Base-by-base conservation (phyloP, 2,797 vertebrate genomes). In the Pogonophryne albipinna region DNA sequence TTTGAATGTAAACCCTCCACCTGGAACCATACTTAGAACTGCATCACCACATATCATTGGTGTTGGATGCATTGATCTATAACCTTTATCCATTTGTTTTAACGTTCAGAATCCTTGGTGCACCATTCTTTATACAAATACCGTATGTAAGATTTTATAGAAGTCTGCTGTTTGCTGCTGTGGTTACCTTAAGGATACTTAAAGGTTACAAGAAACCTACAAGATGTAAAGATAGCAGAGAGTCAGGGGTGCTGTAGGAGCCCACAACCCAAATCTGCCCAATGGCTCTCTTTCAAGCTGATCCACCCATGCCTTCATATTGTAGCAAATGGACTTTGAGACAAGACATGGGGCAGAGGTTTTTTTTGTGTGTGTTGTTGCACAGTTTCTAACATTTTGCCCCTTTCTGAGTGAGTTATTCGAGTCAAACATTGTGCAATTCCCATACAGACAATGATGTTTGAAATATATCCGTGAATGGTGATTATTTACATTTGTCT, bases 131-230 rank as follows among this genome's bases (percentile, higher is more conserved):
- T 16, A 19, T 27, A 53, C 19, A 27, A 47, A 61, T 15, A 27
- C 27, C 27, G 27, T 27, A 10, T 65, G 12, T 61, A 46, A 11
- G 34, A 38, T 9, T 9, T 38, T 9, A 74, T 45, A 42, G 51
- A 67, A 47, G 14, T 57, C n/a, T 52, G 14, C 19, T 76, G 45
- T 62, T 61, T 60, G 55, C 15, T 49, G 4, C 20, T 45, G 6
- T 69, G 46, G 65, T n/a, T 16, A 38, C 61, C 38, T 57, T 1
- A 66, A 13, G 10, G 31, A 4, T 49, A 59, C n/a, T 75, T 51
- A n/a, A 61, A 69, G 15, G 13, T 46, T 69, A 31, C 14, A 56
- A 8, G 23, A 47, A 49, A 20, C 14, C 41, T 7, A 64, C 19
- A 58, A 10, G 42, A 44, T 58, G 31, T 41, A 68, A 58, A 63